Evolutionary conservation across 2,888 invertebrate species (phyloP).

Genomic region (Metopia argyrocephala): DNA sequence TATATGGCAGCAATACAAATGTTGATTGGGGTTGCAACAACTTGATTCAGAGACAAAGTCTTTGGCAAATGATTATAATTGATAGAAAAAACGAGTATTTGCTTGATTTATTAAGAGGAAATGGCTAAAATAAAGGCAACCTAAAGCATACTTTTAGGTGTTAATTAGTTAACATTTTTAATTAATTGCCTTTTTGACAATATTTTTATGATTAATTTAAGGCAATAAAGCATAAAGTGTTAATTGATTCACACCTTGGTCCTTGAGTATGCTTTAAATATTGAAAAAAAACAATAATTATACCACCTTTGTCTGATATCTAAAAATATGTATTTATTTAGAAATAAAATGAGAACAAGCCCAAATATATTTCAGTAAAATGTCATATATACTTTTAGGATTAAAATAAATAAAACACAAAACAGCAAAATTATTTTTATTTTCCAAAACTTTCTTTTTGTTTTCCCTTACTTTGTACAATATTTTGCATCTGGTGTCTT

Average conservation of each 20-base stretch:
- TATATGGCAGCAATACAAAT: slow-evolving; percentile 48
- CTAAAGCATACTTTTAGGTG: slow-evolving; percentile 66
- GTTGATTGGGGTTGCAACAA: slow-evolving; percentile 49
- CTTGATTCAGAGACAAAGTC: slow-evolving; percentile 19
- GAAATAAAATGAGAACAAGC: no score
- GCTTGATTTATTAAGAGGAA: slow-evolving; percentile 52
- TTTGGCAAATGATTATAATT: slow-evolving; percentile 44
- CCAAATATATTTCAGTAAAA: no score
- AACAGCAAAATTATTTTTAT: neutral
- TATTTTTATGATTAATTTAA: neutral
- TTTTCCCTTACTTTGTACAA: slow-evolving; percentile 65
- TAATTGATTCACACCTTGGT: slow-evolving; percentile 60
- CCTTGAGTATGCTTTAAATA: neutral
- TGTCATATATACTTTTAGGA: neutral
- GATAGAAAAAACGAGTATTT: slow-evolving; percentile 47
- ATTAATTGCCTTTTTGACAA: slow-evolving; percentile 69
- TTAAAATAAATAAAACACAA: neutral
- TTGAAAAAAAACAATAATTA: neutral
- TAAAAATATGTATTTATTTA: no score
- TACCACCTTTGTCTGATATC: no score
- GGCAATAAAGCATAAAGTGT: slow-evolving; percentile 54
- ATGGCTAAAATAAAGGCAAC: slow-evolving; percentile 35
- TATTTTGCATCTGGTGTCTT: slow-evolving; percentile 75
- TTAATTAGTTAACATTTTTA: slow-evolving; percentile 77
- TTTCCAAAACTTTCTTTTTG: no score